Evolutionary conservation across 2,888 invertebrate species (phyloP), one percentile per base, ranked within the genome.

Genomic region (Limnephilus marmoratus): DNA sequence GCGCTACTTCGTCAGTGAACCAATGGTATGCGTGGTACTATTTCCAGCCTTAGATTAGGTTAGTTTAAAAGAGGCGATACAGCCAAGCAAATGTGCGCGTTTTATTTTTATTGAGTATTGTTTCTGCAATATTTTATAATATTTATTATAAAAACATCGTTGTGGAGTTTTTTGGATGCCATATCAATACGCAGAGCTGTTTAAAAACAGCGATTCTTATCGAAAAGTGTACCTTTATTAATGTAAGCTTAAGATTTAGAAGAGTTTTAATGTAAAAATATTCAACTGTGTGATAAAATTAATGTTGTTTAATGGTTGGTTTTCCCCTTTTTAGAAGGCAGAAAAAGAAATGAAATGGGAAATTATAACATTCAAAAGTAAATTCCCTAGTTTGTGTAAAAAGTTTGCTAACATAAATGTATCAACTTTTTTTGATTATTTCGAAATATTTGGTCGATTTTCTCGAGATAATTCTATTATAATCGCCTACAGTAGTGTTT

Each of bases 181-280:
- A 37, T 83, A 83, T 37, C 37, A 83, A 15, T 82, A 82, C 13
- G 37, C 37, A 37, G 12, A 45, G 83, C 83, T 37, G 83, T 37
- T 49, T 49, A 9, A 12, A 68, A 68, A 2, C 68, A 9, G 68
- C 37, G 5, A 34, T 37, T 83, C 12, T 83, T 83, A 83, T 83
- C 83, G 83, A 83, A 83, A 83, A 83, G 18, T 34, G 83, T 83
- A 83, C 83, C 83, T 83, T 83, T 83, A 41, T 83, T 37, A 83
- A 83, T 83, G 31, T 83, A 83, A 83, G 83, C 18, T 83, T 83
- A 83, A 15, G n/a, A 37, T 37, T 1, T 34, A 18, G 2, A n/a
- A 82, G 29, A 34, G 37, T 82, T 34, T 82, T 15, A 34, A 24
- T 83, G 37, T 83, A 37, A 34, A 37, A 83, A 37, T 83, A 83